These are phyloP conservation scores for Sarcophaga rosellei DNA, from an alignment of 2,888 invertebrate genomes.

Conservation along the genomic window DNA sequence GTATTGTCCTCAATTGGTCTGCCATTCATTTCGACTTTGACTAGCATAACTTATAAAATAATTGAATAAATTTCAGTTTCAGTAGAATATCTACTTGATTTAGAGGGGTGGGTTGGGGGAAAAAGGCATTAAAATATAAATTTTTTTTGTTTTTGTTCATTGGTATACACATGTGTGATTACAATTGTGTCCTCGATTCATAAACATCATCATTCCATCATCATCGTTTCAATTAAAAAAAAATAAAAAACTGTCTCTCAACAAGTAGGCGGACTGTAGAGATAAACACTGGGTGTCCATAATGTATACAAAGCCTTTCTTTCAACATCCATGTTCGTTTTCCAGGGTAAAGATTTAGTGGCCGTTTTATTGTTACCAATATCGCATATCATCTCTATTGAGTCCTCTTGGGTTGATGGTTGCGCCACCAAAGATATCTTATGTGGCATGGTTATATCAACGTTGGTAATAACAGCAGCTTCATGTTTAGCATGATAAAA, in stretches of 20 bases:
- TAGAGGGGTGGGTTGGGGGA: too few relatives aligned
- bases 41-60: slow-evolving; percentile 61
- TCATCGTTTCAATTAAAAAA: too few relatives aligned
- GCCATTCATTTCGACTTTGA: slow-evolving; percentile 61
- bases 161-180: slow-evolving; percentile 9
- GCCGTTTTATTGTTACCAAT: slow-evolving; percentile 32
- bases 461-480: slow-evolving; percentile 76
- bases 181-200: slow-evolving; percentile 1
- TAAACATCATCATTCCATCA: slow-evolving; percentile 32
- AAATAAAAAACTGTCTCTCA: background rate
- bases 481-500: slow-evolving; percentile 75
- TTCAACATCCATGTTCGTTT: slow-evolving; percentile 68
- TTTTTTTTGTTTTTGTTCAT: background rate
- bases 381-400: slow-evolving; percentile 46
- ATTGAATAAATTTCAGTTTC: background rate
- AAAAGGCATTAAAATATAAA: too few relatives aligned
- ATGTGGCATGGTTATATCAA: slow-evolving; percentile 75
- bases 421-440: slow-evolving; percentile 76
- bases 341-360: slow-evolving; percentile 67
- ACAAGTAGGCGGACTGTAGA: slow-evolving; percentile 72
- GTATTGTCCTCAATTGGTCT: background rate
- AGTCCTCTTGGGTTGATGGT: slow-evolving; percentile 65
- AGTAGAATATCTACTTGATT: slow-evolving; percentile 22
- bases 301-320: slow-evolving; percentile 29
- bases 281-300: slow-evolving; percentile 76